These are phyloP conservation scores for Thelaira solivaga DNA, from an alignment of 2,888 invertebrate species.

Conservation along the genomic window DNA sequence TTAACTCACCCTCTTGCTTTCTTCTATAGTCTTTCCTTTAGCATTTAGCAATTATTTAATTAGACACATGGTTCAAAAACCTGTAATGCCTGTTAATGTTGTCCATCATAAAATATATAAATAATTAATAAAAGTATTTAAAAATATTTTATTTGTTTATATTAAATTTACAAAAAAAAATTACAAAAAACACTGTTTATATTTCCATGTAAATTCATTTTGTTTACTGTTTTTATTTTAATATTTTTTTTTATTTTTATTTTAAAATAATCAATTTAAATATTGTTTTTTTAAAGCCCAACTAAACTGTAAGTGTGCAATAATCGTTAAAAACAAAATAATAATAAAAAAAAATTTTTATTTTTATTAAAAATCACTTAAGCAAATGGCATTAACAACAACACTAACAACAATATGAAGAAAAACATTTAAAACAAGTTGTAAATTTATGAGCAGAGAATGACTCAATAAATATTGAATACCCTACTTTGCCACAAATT, in stretches of 20 bases:
- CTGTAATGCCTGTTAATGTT: neutral
- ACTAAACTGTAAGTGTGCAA: slow-evolving; percentile 49
- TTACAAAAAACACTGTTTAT: slow-evolving; percentile 1
- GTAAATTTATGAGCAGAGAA: neutral
- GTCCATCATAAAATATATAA: slow-evolving; percentile 9
- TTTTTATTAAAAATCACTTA: slow-evolving; percentile 49
- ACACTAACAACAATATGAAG: neutral
- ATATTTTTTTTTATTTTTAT: slow-evolving; percentile 21
- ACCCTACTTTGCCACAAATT: neutral
- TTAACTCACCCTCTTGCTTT: too few species aligned
- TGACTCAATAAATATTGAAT: neutral
- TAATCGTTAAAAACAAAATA: slow-evolving; percentile 51
- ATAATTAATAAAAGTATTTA: slow-evolving; percentile 14
- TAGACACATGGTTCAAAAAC: slow-evolving; percentile 11
- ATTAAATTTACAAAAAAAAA: too few species aligned
- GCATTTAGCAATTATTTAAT: neutral
- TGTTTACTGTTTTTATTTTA: neutral
- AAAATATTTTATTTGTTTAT: slow-evolving; percentile 30
- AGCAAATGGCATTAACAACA: neutral
- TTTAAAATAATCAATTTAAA: too few species aligned
- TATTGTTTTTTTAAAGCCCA: slow-evolving; percentile 13
- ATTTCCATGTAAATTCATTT: slow-evolving; percentile 3
- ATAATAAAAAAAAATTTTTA: slow-evolving; percentile 43
- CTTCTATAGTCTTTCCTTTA: too few species aligned
- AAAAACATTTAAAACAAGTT: neutral